These are phyloP conservation scores for Maniola jurtina DNA, from an alignment of 1,140 invertebrate species.

Conservation along the genomic window DNA sequence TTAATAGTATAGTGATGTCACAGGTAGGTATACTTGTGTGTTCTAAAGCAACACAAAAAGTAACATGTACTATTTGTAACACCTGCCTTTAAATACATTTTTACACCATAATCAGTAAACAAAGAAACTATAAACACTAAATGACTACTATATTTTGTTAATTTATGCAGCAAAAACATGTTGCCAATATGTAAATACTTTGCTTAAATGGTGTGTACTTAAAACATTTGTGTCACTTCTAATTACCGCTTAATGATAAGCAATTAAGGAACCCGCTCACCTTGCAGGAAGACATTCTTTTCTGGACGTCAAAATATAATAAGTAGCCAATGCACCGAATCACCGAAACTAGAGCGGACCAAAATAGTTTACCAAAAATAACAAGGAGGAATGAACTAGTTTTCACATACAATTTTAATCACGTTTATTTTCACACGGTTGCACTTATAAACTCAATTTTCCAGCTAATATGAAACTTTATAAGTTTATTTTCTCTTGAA, in stretches of 20 bases:
- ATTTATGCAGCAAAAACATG: constrained; percentile 10
- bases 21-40: too few relatives aligned
- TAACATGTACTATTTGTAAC: neutral
- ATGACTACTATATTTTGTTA: neutral
- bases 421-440: neutral
- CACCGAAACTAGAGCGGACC: constrained; percentile 64
- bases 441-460: constrained; percentile 6
- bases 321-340: constrained; percentile 52
- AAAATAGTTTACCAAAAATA: constrained; percentile 77
- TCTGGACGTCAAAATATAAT: constrained; percentile 68
- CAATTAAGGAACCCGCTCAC: constrained; percentile 44
- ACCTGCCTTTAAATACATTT: neutral
- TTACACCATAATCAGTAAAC: neutral
- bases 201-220: constrained; percentile 13
- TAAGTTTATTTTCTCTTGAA: constrained; percentile 9
- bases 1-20: too few relatives aligned
- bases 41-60: too few relatives aligned
- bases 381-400: constrained; percentile 39
- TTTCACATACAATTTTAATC: constrained; percentile 16
- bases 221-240: constrained; percentile 13
- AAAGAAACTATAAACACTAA: neutral
- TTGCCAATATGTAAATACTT: constrained; percentile 19
- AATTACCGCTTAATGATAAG: constrained; percentile 24
- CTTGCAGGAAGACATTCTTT: constrained; percentile 64
- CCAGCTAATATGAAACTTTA: constrained; percentile 3